These are phyloP conservation scores for Lutraria lutraria DNA, from an alignment of 2,888 invertebrate genomes.

Conservation along the genomic window DNA sequence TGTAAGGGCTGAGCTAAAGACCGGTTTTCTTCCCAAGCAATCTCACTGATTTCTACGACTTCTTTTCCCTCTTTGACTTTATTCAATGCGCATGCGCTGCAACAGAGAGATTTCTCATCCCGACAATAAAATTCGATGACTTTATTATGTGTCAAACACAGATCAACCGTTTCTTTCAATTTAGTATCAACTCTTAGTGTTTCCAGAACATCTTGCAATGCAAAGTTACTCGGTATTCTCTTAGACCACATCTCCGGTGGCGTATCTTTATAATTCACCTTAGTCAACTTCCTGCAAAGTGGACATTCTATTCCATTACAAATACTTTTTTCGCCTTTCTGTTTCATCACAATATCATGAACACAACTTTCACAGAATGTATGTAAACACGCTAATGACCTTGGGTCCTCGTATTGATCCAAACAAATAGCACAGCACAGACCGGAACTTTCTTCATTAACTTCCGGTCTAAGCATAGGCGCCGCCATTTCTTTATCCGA, in stretches of 20 bases:
- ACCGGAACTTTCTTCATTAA: not conserved
- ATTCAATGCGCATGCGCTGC: conserved; percentile 26
- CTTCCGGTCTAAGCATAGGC: not conserved
- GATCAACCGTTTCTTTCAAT: conserved; percentile 5
- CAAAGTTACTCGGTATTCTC: conserved; percentile 1
- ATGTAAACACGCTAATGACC: conserved; percentile 29
- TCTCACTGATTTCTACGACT: conserved; percentile 21
- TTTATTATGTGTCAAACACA: conserved; percentile 20
- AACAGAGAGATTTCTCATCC: conserved; percentile 23
- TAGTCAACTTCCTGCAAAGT: conserved; percentile 18
- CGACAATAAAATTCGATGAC: conserved; percentile 30
- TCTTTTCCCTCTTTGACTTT: conserved; percentile 37
- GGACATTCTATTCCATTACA: conserved; percentile 37
- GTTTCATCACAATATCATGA: conserved; percentile 19
- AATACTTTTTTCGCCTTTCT: not conserved
- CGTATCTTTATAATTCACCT: not conserved
- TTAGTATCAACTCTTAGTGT: not conserved
- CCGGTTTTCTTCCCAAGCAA: not conserved
- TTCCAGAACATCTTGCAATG: conserved; percentile 9
- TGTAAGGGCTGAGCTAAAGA: not conserved
- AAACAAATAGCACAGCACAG: conserved; percentile 27
- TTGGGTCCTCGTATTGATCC: conserved; percentile 25
- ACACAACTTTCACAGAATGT: conserved; percentile 33
- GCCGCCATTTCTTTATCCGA: not conserved
- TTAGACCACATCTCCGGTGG: conserved; percentile 25